A percentile compares a stretch with the other conserved stretches of the same genome.
These are phyloP conservation scores for Apodemus speciosus DNA, from an alignment of 2,113 vertebrate genomes.

Conservation along the genomic window DNA sequence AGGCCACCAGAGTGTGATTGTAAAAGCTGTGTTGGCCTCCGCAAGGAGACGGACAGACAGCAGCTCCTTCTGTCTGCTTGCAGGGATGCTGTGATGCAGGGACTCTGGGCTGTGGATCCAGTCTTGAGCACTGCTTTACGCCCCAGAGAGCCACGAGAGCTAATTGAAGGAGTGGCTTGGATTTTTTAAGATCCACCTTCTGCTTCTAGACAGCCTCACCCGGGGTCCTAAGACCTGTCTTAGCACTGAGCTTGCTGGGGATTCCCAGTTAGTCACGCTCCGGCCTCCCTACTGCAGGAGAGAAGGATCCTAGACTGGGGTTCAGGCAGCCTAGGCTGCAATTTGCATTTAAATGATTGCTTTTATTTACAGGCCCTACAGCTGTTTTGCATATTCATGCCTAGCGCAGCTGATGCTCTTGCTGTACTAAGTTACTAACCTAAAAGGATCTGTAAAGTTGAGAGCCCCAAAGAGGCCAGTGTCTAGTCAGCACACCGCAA, in stretches of 20 bases:
- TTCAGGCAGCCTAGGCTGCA: conserved; percentile 47
- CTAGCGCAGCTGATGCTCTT: background rate
- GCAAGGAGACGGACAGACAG: background rate
- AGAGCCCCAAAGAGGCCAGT: background rate
- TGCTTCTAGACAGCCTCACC: background rate
- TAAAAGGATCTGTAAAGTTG: conserved; percentile 10
- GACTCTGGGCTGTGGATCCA: background rate
- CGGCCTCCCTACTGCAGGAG: background rate
- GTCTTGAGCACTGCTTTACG: background rate
- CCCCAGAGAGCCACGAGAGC: background rate
- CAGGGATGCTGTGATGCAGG: background rate
- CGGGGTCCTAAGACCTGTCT: background rate
- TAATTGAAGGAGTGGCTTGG: background rate
- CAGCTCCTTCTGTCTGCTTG: background rate
- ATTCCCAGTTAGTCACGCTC: conserved; percentile 53
- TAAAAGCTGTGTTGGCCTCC: background rate
- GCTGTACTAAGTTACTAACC: conserved; percentile 46
- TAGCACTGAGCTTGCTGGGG: background rate
- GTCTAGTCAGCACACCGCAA: background rate
- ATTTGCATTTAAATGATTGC: conserved; percentile 80
- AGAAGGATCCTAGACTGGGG: background rate
- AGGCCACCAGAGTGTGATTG: background rate
- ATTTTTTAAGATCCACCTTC: background rate
- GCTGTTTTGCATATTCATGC: conserved; percentile 74
- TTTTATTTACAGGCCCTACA: conserved; percentile 75